These are phyloP conservation scores for Neogale vison DNA, from an alignment of 2,113 vertebrate genomes.

Conservation along the genomic window DNA sequence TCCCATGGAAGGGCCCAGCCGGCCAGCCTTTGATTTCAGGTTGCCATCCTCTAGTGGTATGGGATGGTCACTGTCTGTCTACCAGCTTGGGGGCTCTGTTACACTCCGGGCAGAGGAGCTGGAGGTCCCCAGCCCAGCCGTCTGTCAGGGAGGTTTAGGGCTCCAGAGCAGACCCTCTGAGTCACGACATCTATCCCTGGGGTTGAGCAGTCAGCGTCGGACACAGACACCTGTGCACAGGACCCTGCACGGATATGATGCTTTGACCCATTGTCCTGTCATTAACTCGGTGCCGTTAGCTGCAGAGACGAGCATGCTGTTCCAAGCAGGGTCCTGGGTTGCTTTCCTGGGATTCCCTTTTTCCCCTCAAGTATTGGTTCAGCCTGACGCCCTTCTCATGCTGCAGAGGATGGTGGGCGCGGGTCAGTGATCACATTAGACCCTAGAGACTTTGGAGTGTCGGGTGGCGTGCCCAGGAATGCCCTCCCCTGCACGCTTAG, in stretches of 20 bases:
- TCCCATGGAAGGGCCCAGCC: background rate
- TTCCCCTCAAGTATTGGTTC: background rate
- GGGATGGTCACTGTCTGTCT: background rate
- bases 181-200: background rate
- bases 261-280: background rate
- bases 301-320: fast-evolving
- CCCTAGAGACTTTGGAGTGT: background rate
- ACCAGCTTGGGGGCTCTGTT: fast-evolving
- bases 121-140: fast-evolving
- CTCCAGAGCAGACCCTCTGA: background rate
- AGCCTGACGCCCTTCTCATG: fast-evolving
- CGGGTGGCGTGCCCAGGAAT: fast-evolving
- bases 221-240: fast-evolving
- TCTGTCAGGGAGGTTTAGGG: no score
- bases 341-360: fast-evolving
- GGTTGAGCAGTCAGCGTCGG: background rate
- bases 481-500: fast-evolving
- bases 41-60: fast-evolving
- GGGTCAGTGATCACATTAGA: no score
- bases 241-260: fast-evolving
- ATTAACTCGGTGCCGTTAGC: background rate
- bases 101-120: fast-evolving
- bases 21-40: fast-evolving
- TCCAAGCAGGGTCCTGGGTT: no score
- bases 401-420: background rate